These are phyloP conservation scores for Pica pica DNA, from an alignment of 2,113 vertebrate species.

Conservation along the genomic window DNA sequence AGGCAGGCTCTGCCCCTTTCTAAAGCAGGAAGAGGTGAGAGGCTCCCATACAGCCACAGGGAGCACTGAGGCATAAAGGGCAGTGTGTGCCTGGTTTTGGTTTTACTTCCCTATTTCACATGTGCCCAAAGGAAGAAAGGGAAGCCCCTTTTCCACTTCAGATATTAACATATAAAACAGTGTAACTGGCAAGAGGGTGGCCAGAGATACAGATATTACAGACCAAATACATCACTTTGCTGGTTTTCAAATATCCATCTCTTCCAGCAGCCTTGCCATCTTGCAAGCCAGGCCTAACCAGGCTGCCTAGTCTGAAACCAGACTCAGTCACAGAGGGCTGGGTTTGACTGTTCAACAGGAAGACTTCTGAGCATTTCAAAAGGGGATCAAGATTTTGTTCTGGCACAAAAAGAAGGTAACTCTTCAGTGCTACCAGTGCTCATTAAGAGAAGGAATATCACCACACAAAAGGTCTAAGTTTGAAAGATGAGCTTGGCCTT, in stretches of 20 bases:
- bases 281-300: neutral
- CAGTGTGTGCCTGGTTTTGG: neutral
- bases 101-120: neutral
- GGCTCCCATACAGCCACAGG: neutral
- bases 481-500: neutral
- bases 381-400: neutral
- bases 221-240: neutral
- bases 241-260: neutral
- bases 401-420: neutral
- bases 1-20: neutral
- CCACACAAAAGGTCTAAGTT: neutral
- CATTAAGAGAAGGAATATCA: neutral
- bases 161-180: neutral
- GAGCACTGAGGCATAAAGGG: neutral
- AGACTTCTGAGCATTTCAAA: neutral
- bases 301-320: neutral
- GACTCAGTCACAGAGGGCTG: neutral
- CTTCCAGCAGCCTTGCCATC: neutral
- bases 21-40: neutral
- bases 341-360: neutral
- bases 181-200: neutral
- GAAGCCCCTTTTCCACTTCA: neutral
- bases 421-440: neutral
- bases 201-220: neutral
- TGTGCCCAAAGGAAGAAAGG: neutral